Percentiles rank a stretch among this genome's conserved stretches.
Evolutionary conservation across 2,113 vertebrate species (phyloP).

Genomic region (Gallinago media): DNA sequence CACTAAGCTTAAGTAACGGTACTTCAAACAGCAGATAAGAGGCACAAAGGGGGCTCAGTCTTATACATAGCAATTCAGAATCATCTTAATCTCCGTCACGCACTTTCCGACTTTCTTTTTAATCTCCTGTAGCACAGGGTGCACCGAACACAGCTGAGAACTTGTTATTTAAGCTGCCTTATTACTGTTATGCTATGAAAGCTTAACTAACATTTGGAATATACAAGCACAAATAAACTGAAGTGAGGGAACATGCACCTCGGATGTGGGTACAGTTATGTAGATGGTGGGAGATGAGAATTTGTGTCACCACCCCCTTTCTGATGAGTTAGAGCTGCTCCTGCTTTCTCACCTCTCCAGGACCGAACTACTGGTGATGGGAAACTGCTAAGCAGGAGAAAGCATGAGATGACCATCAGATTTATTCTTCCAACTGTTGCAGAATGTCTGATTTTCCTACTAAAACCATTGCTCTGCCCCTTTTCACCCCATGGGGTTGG

Average conservation of each 20-base stretch:
- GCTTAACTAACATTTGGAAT: background rate
- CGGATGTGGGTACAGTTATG: background rate
- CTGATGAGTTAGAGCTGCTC: background rate
- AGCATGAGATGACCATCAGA: background rate
- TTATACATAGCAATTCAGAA: background rate
- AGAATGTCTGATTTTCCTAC: background rate
- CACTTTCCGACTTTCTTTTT: slow-evolving; percentile 41
- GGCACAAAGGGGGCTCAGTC: slow-evolving; percentile 33
- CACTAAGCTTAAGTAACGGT: slow-evolving; percentile 11
- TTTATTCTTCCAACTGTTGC: background rate
- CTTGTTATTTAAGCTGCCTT: slow-evolving; percentile 7
- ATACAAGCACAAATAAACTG: background rate
- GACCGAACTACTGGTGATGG: background rate
- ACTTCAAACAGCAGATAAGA: slow-evolving; percentile 70
- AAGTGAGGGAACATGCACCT: background rate
- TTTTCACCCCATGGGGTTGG: background rate
- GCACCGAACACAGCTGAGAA: slow-evolving; percentile 17
- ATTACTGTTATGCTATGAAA: background rate
- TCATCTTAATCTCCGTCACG: slow-evolving; percentile 26
- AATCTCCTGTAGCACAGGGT: background rate
- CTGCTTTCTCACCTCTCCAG: background rate
- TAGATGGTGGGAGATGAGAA: background rate
- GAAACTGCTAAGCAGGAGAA: background rate
- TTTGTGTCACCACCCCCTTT: background rate
- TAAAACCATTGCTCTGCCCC: background rate